These are phyloP conservation scores for Nomada fabriciana DNA, from an alignment of 2,888 invertebrate genomes.

Conservation along the genomic window DNA sequence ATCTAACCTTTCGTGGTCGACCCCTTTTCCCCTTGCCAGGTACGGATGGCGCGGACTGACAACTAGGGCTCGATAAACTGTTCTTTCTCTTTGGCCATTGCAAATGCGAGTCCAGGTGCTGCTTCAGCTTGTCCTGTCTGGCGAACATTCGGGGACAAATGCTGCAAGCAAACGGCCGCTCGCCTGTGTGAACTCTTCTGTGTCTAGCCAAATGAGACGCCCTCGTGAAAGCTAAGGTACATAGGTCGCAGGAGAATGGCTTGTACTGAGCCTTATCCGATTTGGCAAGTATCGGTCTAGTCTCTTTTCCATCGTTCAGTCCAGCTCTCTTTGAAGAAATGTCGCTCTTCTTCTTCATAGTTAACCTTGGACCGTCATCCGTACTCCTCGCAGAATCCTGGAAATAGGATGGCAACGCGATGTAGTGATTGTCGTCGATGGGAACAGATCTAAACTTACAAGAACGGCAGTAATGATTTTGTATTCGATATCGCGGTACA, in stretches of 20 bases:
- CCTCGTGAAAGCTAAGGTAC: conserved; percentile 86
- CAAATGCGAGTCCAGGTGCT: conserved; percentile 85
- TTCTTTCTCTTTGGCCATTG: conserved; percentile 79
- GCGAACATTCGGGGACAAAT: conserved; percentile 90
- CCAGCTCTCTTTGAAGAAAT: conserved; percentile 41
- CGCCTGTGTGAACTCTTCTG: conserved; percentile 90
- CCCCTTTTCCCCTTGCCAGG: conserved; percentile 78
- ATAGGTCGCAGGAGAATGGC: conserved; percentile 81
- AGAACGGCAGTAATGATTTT: conserved; percentile 38
- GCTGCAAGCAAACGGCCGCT: conserved; percentile 89
- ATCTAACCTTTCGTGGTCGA: conserved; percentile 79
- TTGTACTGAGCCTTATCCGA: conserved; percentile 79
- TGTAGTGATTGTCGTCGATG: background rate
- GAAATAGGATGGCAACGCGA: background rate
- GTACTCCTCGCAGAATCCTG: conserved; percentile 73
- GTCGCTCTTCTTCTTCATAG: conserved; percentile 60
- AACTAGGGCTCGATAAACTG: conserved; percentile 49
- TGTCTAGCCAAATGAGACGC: conserved; percentile 90
- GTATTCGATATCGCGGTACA: background rate
- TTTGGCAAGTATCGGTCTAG: conserved; percentile 60
- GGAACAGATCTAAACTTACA: conserved; percentile 35
- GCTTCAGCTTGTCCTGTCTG: conserved; percentile 89
- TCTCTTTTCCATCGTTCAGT: conserved; percentile 62
- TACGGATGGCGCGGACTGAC: conserved; percentile 54
- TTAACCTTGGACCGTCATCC: conserved; percentile 60